Base-by-base conservation (phyloP, 2,797 vertebrate genomes). In the Lithobates pipiens region DNA sequence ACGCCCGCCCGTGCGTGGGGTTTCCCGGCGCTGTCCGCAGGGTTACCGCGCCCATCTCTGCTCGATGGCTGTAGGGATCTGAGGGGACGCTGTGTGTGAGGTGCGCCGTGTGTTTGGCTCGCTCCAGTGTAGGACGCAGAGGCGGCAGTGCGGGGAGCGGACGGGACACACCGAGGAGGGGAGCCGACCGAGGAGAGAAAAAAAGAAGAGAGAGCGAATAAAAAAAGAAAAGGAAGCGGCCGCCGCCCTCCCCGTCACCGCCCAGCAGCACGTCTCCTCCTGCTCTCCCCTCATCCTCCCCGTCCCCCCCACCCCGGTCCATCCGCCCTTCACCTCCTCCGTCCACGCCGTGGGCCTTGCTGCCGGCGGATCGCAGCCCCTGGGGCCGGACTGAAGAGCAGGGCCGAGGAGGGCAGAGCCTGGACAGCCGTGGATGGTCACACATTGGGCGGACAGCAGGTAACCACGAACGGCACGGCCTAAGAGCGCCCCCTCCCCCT, bases 31-130 rank as follows among this genome's bases (percentile, higher is more conserved):
- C 50, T 70, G 88, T 87, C 86, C 82, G 85, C 89, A 90, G 85
- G 83, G 82, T 89, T 74, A 87, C 89, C 89, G 90, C 90, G 91
- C 90, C 89, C 89, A 91, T 88, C 88, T 63, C 86, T 86, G 89
- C 85, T 89, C 89, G 88, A 84, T 91, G 91, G 92, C 91, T 91
- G 90, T 90, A 90, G 90, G 90, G 91, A 89, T 89, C 89, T 90
- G 90, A 89, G 91, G 89, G 85, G 85, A 87, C 34, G 89, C 78
- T 78, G 85, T 63, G 63, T 86, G 85, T 39, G 87, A 83, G 67
- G 29, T 10, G 18, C 13, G 25, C 15, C 36, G 27, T 36, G 6
- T 50, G 90, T 90, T 89, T 74, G 44, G 34, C 21, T 13, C 23
- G 1, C n/a, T n/a, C n/a, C 27, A 11, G 61, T 65, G 61, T 88